Base-by-base conservation (phyloP, 1,140 invertebrate species). In the Formica exsecta region DNA sequence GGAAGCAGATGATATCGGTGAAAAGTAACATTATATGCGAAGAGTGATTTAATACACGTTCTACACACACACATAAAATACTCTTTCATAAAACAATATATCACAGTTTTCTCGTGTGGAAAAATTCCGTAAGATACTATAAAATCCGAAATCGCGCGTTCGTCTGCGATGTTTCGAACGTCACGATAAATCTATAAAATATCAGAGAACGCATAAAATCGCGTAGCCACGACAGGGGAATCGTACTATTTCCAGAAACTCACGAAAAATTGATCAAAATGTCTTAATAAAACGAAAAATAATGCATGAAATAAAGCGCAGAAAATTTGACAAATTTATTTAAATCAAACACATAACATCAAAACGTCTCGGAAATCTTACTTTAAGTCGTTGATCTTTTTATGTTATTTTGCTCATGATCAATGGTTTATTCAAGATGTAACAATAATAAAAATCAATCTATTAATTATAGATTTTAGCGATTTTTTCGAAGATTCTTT, bases 41-140 rank as follows among this genome's bases (percentile, higher is more conserved):
- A 32, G 62, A 32, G 62, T 59, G 59, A 76, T 76, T 76, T 76
- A 75, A 76, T 76, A 44, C 38, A 9, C 36, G 59, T 64, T 32
- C 36, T 38, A 25, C 57, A 64, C 62, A 64, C 9, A 62, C 44
- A 64, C 19, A 32, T 32, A 32, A 2, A 25, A 44, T 57, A 32
- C 57, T 44, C 3, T 16, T 3, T 64, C 16, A 16, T 44, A 64
- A 62, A 64, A 44, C 44, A 76, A 76, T 76, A 44, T 6, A 25
- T 64, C 64, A 64, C 25, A 38, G 9, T 51, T 51, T 16, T 51
- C 22, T 41, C 59, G 32, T 19, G 19, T 29, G n/a, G 8, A 36
- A 41, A 36, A 59, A 38, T 74, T 54, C 32, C 13, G 54, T 32
- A 13, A 16, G 22, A 76, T 76, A 76, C 62, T 76, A 44, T 41